phyloP scores from a whole-genome alignment of 2,888 invertebrate genomes.

The Drosophila lacicola region DNA sequence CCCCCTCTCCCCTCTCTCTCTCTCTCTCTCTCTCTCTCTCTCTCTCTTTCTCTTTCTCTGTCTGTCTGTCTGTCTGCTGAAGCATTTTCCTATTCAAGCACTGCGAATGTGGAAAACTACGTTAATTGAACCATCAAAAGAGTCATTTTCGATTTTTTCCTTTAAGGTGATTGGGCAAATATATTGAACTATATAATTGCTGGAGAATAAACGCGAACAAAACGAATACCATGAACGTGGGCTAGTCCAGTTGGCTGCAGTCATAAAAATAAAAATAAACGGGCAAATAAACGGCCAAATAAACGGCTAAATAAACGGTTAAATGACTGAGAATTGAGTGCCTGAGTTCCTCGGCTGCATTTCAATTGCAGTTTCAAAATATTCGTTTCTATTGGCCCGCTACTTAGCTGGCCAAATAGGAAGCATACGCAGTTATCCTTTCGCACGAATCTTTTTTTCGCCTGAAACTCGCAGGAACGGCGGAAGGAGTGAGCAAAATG shows the following conservation, averaged over 20 bases:
- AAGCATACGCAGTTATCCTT: conserved; percentile 40
- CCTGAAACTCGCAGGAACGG: conserved; percentile 10
- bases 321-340: conserved; percentile 39
- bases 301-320: conserved; percentile 42
- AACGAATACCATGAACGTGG: conserved; percentile 14
- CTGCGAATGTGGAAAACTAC: conserved; percentile 16
- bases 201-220: conserved; percentile 22
- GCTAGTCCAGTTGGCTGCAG: conserved; percentile 29
- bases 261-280: conserved; percentile 56
- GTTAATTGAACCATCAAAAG: conserved; percentile 45
- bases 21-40: neutral
- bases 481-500: conserved; percentile 41
- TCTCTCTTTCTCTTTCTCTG: neutral
- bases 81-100: conserved; percentile 14
- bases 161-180: conserved; percentile 46
- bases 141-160: conserved; percentile 37
- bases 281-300: conserved; percentile 23
- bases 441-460: conserved; percentile 49
- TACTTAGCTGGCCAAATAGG: conserved; percentile 19
- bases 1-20: too few species aligned
- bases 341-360: conserved; percentile 31
- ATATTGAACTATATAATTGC: conserved; percentile 63
- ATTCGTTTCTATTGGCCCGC: conserved; percentile 31
- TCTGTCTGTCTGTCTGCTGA: neutral
- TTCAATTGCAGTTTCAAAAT: conserved; percentile 53